These are phyloP conservation scores for Charina bottae DNA, from an alignment of 2,113 vertebrate genomes.

Conservation along the genomic window DNA sequence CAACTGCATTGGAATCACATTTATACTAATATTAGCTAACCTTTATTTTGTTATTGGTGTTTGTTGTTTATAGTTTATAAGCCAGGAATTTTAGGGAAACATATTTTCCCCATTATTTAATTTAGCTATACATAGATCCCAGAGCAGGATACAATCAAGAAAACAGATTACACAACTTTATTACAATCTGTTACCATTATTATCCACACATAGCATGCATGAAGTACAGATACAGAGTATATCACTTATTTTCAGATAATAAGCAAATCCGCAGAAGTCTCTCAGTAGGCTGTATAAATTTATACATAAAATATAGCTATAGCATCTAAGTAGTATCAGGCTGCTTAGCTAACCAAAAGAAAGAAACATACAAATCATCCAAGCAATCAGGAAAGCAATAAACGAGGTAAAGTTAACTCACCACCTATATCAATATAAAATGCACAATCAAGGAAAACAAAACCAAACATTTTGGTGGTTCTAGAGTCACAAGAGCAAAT, in stretches of 20 bases:
- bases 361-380: not conserved
- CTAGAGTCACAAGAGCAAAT: not conserved
- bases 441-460: not conserved
- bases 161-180: not conserved
- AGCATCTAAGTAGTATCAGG: not conserved
- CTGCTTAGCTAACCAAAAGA: no score
- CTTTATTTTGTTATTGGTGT: not conserved
- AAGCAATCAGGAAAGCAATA: not conserved
- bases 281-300: not conserved
- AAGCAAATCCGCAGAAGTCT: not conserved
- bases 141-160: not conserved
- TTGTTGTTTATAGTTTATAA: not conserved
- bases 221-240: not conserved
- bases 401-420: not conserved
- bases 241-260: not conserved
- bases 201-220: not conserved
- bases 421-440: not conserved
- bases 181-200: not conserved
- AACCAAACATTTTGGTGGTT: not conserved
- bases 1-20: not conserved
- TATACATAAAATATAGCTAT: not conserved
- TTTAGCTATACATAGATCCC: not conserved
- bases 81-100: not conserved
- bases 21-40: not conserved
- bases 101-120: not conserved